These are phyloP conservation scores for Diorhabda carinulata DNA, from an alignment of 1,140 invertebrate species.

Conservation along the genomic window DNA sequence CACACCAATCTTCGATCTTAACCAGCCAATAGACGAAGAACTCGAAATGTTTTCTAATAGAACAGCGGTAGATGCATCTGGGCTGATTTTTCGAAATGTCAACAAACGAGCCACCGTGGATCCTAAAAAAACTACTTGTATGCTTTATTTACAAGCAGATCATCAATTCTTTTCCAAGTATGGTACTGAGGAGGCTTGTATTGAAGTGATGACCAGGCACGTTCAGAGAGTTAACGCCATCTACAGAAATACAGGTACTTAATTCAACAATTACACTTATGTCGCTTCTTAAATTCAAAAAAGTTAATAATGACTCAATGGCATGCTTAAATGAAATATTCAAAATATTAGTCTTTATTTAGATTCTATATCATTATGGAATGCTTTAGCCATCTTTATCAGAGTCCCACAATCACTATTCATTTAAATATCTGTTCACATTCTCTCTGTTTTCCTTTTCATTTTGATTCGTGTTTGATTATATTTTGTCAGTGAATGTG, in stretches of 20 bases:
- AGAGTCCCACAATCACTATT: no score
- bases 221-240: slow-evolving; percentile 92
- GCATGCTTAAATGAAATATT: no score
- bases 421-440: no score
- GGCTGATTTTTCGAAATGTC: slow-evolving; percentile 56
- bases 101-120: slow-evolving; percentile 72
- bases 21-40: slow-evolving; percentile 42
- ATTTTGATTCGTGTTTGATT: no score
- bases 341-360: no score
- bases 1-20: slow-evolving; percentile 35
- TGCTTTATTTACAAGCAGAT: slow-evolving; percentile 92
- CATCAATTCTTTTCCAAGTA: slow-evolving; percentile 91
- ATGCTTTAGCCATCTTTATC: no score
- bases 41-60: slow-evolving; percentile 37
- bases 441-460: no score
- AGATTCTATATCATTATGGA: no score
- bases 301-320: no score
- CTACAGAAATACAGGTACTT: slow-evolving; percentile 78
- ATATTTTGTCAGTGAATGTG: no score
- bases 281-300: no score
- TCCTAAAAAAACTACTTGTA: slow-evolving; percentile 77
- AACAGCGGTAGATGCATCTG: slow-evolving; percentile 38
- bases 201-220: slow-evolving; percentile 91
- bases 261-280: no score
- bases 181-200: slow-evolving; percentile 88